Evolutionary conservation across 2,888 invertebrate species (phyloP).

Genomic region (Amphipoea lucens): DNA sequence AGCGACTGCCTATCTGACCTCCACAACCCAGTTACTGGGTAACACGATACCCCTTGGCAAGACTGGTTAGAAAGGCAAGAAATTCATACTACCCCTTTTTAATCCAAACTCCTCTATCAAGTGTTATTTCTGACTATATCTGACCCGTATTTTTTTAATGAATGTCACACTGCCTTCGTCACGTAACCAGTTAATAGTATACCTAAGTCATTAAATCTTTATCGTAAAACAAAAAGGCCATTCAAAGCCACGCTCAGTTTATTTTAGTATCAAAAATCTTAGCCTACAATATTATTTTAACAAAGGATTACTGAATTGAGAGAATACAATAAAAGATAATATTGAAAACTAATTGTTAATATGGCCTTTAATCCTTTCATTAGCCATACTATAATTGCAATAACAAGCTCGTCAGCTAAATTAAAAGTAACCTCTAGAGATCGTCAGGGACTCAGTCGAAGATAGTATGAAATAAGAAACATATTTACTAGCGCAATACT

Average conservation of each 20-base stretch:
- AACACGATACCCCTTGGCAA: background rate
- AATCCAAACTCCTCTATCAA: background rate
- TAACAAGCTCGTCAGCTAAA: conserved; percentile 23
- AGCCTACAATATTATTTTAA: conserved; percentile 4
- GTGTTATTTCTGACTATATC: too few relatives aligned
- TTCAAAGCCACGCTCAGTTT: conserved; percentile 1
- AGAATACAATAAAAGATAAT: conserved; percentile 27
- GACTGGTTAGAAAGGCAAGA: background rate
- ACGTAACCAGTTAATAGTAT: too few relatives aligned
- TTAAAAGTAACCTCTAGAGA: conserved; percentile 20
- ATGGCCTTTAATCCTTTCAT: conserved; percentile 31
- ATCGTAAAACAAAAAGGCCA: conserved; percentile 4
- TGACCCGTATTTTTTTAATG: background rate
- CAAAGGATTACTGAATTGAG: conserved; percentile 2
- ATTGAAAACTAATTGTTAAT: conserved; percentile 38
- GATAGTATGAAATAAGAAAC: background rate
- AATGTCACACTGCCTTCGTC: background rate
- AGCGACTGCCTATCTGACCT: background rate
- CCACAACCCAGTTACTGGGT: background rate
- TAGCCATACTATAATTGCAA: conserved; percentile 21
- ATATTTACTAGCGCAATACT: background rate
- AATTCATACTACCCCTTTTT: background rate
- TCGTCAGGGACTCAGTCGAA: background rate
- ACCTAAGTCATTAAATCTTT: background rate
- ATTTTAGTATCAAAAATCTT: conserved; percentile 14